Percentiles rank a stretch among this genome's conserved stretches.
These are phyloP conservation scores for Linepithema humile DNA, from an alignment of 1,140 invertebrate genomes.

Conservation along the genomic window DNA sequence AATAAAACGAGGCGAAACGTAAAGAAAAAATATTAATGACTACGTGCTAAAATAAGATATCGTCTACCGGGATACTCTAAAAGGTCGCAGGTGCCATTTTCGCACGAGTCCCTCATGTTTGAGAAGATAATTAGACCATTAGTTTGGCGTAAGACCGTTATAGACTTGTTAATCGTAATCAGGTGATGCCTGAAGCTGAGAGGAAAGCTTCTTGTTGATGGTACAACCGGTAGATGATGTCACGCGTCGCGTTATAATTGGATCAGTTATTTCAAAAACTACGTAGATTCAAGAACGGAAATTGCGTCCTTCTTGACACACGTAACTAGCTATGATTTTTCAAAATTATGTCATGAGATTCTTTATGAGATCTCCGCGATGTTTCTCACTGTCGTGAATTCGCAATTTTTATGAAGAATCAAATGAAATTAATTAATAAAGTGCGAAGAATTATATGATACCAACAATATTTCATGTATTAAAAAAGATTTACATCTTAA, in stretches of 20 bases:
- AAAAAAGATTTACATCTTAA: not conserved
- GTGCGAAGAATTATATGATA: not conserved
- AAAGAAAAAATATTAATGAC: slow-evolving; percentile 2
- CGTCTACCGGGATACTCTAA: not conserved
- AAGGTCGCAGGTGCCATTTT: slow-evolving; percentile 26
- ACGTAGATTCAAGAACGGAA: not conserved
- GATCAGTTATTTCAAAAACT: slow-evolving; percentile 1
- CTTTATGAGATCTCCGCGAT: not conserved
- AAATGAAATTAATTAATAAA: not conserved
- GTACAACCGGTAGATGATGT: not conserved
- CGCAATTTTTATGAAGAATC: not conserved
- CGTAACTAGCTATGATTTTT: not conserved
- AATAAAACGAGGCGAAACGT: slow-evolving; percentile 14
- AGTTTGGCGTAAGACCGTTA: slow-evolving; percentile 21
- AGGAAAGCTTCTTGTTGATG: slow-evolving; percentile 23
- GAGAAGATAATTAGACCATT: slow-evolving; percentile 54
- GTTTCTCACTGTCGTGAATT: not conserved
- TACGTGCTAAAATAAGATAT: slow-evolving; percentile 40
- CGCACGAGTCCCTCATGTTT: slow-evolving; percentile 25
- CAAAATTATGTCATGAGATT: not conserved
- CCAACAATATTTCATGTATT: not conserved
- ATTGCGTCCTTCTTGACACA: not conserved
- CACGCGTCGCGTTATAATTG: not conserved
- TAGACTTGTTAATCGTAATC: slow-evolving; percentile 55
- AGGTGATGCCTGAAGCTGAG: slow-evolving; percentile 11